phyloP scores from a whole-genome alignment of 1,140 invertebrate species.

The Euwallacea similis region DNA sequence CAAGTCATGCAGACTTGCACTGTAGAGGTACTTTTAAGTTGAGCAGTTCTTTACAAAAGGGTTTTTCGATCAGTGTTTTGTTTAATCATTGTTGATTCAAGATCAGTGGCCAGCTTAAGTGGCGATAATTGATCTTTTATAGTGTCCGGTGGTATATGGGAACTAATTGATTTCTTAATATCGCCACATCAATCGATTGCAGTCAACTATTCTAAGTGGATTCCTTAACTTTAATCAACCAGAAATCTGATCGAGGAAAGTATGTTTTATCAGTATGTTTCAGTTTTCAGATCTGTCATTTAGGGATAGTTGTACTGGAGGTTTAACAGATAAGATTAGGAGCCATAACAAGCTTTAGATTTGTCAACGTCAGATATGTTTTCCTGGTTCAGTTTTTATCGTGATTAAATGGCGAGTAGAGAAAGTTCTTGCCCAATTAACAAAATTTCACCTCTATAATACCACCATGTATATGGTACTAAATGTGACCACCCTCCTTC shows the following conservation, averaged over 20 bases:
- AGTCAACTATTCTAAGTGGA: too few relatives aligned
- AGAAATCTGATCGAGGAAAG: background rate
- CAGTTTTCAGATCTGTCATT: background rate
- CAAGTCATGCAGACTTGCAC: conserved; percentile 31
- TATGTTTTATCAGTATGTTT: too few relatives aligned
- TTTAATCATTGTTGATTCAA: conserved; percentile 32
- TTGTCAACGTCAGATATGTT: too few relatives aligned
- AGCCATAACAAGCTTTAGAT: too few relatives aligned
- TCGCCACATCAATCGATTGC: background rate
- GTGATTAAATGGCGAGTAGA: too few relatives aligned
- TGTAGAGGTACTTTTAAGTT: background rate
- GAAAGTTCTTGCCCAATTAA: too few relatives aligned
- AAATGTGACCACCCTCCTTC: too few relatives aligned
- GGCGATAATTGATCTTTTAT: conserved; percentile 27
- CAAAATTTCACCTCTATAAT: too few relatives aligned
- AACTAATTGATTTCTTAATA: conserved; percentile 11
- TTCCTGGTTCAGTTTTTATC: too few relatives aligned
- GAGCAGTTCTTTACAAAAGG: conserved; percentile 14
- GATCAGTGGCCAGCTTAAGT: conserved; percentile 29
- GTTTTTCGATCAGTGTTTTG: conserved; percentile 22
- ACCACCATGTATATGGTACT: too few relatives aligned
- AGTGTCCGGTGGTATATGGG: conserved; percentile 7
- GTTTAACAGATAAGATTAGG: too few relatives aligned
- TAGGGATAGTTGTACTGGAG: too few relatives aligned
- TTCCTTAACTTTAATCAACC: background rate